Conservation (phyloP, 2,888 invertebrate species). For the Pseudococcus viburni region DNA sequence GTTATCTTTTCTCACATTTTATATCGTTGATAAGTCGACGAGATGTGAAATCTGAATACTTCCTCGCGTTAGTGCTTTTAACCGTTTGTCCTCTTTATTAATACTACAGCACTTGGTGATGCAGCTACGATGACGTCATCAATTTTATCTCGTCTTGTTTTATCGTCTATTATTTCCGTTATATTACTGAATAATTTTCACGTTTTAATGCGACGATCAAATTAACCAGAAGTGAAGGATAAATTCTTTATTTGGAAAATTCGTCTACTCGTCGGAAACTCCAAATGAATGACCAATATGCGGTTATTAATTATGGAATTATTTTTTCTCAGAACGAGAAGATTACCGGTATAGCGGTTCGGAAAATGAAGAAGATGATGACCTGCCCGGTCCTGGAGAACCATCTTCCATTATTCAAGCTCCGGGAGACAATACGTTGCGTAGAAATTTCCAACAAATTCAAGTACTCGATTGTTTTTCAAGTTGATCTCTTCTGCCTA, state of each 20-base stretch:
- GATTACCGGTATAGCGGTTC: conserved; percentile 89
- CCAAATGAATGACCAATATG: background rate
- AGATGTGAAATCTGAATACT: background rate
- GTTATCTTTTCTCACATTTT: background rate
- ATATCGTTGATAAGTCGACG: conserved; percentile 26
- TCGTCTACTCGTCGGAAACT: background rate
- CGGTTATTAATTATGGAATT: conserved; percentile 40
- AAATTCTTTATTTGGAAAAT: background rate
- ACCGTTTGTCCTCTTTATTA: background rate
- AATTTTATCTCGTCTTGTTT: background rate
- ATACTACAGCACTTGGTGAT: background rate
- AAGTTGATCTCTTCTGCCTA: background rate
- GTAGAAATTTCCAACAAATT: conserved; percentile 98
- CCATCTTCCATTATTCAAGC: conserved; percentile 95
- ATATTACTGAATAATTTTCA: background rate
- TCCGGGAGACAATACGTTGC: conserved; percentile 92
- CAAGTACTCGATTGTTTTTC: conserved; percentile 76
- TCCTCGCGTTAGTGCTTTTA: background rate
- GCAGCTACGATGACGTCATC: conserved; percentile 29
- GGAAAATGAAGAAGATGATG: conserved; percentile 98
- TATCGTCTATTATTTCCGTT: background rate
- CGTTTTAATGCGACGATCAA: background rate
- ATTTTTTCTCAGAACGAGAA: conserved; percentile 72
- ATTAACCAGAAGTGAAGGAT: background rate
- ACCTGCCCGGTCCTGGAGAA: conserved; percentile 91